These are phyloP conservation scores for Lepidurus apus DNA, from an alignment of 1,140 invertebrate genomes.

Conservation along the genomic window DNA sequence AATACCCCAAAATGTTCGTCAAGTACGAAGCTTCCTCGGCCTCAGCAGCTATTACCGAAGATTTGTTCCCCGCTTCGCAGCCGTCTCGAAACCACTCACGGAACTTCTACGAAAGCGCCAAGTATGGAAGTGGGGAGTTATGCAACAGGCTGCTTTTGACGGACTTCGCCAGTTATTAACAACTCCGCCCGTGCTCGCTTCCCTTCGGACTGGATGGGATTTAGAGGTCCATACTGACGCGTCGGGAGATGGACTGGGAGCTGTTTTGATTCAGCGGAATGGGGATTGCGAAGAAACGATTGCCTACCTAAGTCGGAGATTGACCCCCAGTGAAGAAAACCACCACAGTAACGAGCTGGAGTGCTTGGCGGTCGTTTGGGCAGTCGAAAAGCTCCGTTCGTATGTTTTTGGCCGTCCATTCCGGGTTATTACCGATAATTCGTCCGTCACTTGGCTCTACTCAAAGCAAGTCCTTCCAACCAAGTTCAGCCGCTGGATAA, in stretches of 20 bases:
- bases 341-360: no score
- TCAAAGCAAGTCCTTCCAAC: no score
- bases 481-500: no score
- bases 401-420: no score
- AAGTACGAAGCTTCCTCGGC: background rate
- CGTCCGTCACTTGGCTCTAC: no score
- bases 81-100: background rate
- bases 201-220: background rate
- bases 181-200: background rate
- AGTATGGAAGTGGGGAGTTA: background rate
- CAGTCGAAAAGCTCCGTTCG: no score
- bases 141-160: background rate
- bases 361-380: no score
- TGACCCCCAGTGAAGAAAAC: slow-evolving; percentile 24
- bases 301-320: background rate
- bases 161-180: background rate
- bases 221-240: slow-evolving; percentile 44
- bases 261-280: slow-evolving; percentile 43
- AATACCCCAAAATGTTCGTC: background rate
- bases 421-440: no score
- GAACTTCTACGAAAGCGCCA: background rate
- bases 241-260: slow-evolving; percentile 41
- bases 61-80: background rate
- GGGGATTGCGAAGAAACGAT: background rate
- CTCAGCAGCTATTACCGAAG: background rate